Evolutionary conservation across 2,113 vertebrate species (phyloP), one percentile per base, ranked within the genome.

Genomic region (Neotoma lepida): DNA sequence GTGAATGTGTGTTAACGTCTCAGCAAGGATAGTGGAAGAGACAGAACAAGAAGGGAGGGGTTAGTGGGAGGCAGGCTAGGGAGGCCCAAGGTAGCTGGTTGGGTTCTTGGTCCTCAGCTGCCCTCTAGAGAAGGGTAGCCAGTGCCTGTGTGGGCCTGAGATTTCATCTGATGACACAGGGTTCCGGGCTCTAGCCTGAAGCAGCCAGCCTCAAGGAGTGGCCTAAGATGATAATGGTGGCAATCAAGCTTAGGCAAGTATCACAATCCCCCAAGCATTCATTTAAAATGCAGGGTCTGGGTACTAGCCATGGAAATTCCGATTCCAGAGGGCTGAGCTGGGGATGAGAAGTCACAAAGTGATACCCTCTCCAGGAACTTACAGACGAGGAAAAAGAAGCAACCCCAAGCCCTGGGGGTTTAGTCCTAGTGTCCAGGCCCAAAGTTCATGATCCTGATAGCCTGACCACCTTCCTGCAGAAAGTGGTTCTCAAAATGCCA

Each of bases 381-480:
- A 51, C 39, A 85, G 63, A 90, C 14, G 30, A 73, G 46, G 46
- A 84, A 77, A 92, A 8, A 66, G 35, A 71, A 4, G 35, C 35
- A 56, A 35, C 26, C 4, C 87, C 9, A 14, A 1, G 17, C 61
- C 51, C 44, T 91, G 18, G 20, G 63, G 39, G 82, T 30, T 82
- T 12, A 26, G 51, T 82, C 35, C 68, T 18, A 56, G 10, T 61
- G 81, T 33, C 84, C 41, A 46, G 74, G 39, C 58, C 78, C 68
- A 68, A 20, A 26, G 46, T 71, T 90, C 71, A 85, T n/a, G 54
- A 70, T 4, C 66, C 56, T 78, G 51, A 22, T 0, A 41, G 89
- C 9, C 87, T 64, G 49, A 88, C 22, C 51, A 49, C 78, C 68
- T 88, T 89, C 39, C 76, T 80, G 51, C 44, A 96, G 63, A 89